Evolutionary conservation across 2,888 invertebrate genomes (phyloP).

Genomic region (Morinoia aosen): DNA sequence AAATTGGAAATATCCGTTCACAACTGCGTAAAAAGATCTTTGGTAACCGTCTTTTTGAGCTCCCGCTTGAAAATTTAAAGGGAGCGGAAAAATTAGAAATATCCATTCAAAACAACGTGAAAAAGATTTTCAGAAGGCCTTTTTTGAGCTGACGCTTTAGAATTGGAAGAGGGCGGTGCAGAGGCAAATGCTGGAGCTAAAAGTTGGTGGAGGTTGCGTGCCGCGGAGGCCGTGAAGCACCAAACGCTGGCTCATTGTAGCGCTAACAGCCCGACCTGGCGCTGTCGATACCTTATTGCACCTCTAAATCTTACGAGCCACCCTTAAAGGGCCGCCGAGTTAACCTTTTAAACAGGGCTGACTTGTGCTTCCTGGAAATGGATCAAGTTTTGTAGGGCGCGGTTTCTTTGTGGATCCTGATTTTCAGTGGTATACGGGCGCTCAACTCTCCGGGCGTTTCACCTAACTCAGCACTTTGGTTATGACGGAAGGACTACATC

Average conservation of each 20-base stretch:
- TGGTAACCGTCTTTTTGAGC: background rate
- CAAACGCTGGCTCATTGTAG: conserved; percentile 41
- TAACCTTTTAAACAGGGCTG: conserved; percentile 16
- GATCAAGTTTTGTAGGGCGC: background rate
- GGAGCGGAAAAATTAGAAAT: too few species aligned
- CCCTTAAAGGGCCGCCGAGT: background rate
- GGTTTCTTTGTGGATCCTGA: background rate
- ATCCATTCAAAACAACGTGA: too few species aligned
- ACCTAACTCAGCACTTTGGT: background rate
- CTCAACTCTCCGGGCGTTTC: background rate
- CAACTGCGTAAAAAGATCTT: too few species aligned
- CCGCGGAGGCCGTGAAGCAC: background rate
- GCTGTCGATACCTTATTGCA: conserved; percentile 35
- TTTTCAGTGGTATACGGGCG: background rate
- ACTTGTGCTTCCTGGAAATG: background rate
- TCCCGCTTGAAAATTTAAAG: too few species aligned
- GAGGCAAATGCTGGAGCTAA: background rate
- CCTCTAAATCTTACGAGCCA: conserved; percentile 13
- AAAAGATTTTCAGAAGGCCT: too few species aligned
- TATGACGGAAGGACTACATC: background rate
- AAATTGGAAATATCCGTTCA: too few species aligned
- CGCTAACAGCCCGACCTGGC: conserved; percentile 1
- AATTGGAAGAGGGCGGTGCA: background rate
- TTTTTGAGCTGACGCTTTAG: background rate
- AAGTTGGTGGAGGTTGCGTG: conserved; percentile 14